A percentile compares a stretch with the other conserved stretches of the same genome.
Evolutionary conservation across 2,888 invertebrate species (phyloP).

Genomic region (Agonopterix alstromeriana): DNA sequence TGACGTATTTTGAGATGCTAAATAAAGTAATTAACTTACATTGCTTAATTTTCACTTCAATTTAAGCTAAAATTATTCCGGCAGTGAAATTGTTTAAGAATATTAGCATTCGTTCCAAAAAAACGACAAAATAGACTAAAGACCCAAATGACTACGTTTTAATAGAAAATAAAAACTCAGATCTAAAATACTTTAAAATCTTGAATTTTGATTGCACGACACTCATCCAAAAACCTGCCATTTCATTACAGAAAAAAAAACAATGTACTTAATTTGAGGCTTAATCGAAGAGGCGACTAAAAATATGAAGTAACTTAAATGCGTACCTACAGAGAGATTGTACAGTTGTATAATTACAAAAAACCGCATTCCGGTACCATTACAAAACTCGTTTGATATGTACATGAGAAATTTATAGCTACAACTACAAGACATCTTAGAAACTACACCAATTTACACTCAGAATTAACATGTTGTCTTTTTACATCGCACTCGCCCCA

Average conservation of each 20-base stretch:
- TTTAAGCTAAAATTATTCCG: too few relatives aligned
- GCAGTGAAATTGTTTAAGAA: too few relatives aligned
- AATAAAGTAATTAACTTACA: too few relatives aligned
- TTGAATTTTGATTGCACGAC: conserved; percentile 51
- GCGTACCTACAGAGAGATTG: conserved; percentile 43
- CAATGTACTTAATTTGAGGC: conserved; percentile 20
- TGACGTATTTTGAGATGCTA: too few relatives aligned
- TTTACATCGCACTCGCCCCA: conserved; percentile 35
- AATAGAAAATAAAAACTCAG: too few relatives aligned
- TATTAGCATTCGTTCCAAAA: too few relatives aligned
- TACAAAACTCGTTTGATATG: conserved; percentile 62
- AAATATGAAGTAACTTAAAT: conserved; percentile 40
- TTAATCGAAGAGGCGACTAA: conserved; percentile 25
- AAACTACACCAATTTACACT: conserved; percentile 42
- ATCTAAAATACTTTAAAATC: neutral
- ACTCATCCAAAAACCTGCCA: conserved; percentile 27
- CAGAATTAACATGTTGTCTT: conserved; percentile 30
- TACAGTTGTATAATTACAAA: conserved; percentile 49
- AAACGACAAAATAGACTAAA: too few relatives aligned
- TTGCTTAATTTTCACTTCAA: too few relatives aligned
- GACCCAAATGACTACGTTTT: too few relatives aligned
- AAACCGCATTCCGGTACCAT: conserved; percentile 21
- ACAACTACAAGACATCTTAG: conserved; percentile 36
- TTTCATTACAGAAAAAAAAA: conserved; percentile 19
- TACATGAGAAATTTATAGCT: conserved; percentile 42